phyloP scores from a whole-genome alignment of 2,888 invertebrate genomes.

The Corythucha ciliata region DNA sequence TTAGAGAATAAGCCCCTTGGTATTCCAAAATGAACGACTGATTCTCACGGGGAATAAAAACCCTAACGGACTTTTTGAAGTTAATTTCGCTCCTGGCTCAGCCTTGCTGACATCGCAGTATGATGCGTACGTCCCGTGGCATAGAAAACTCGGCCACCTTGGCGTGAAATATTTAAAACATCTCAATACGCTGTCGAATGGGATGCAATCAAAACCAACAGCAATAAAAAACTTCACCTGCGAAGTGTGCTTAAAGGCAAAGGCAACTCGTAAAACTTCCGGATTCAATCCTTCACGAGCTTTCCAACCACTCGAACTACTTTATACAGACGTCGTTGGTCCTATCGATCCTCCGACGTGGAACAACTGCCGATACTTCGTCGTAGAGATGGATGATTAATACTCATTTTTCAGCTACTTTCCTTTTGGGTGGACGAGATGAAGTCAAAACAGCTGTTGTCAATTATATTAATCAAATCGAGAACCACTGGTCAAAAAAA shows the following conservation, averaged over 20 bases:
- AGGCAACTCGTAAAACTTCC: constrained; percentile 3
- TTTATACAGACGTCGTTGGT: not conserved
- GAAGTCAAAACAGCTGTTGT: constrained; percentile 5
- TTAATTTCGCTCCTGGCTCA: not conserved
- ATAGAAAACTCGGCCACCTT: constrained; percentile 3
- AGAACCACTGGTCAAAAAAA: constrained; percentile 4
- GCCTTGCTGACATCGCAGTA: not conserved
- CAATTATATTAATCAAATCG: constrained; percentile 7
- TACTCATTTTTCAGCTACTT: constrained; percentile 10
- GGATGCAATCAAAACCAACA: not conserved
- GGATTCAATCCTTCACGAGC: not conserved
- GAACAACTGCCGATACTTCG: not conserved
- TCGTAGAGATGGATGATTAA: constrained; percentile 9
- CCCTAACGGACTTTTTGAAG: constrained; percentile 4
- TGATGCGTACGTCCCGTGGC: not conserved
- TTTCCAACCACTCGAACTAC: too few relatives aligned
- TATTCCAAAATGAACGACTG: constrained; percentile 1
- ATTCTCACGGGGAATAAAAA: not conserved
- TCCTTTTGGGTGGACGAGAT: constrained; percentile 5
- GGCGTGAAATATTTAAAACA: not conserved
- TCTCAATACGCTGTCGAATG: not conserved
- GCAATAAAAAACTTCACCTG: not conserved
- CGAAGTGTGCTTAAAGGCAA: constrained; percentile 6
- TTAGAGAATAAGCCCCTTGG: too few relatives aligned
- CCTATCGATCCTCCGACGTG: constrained; percentile 2